Conservation (phyloP, 2,797 vertebrate genomes). For the Enteromius argenteus region DNA sequence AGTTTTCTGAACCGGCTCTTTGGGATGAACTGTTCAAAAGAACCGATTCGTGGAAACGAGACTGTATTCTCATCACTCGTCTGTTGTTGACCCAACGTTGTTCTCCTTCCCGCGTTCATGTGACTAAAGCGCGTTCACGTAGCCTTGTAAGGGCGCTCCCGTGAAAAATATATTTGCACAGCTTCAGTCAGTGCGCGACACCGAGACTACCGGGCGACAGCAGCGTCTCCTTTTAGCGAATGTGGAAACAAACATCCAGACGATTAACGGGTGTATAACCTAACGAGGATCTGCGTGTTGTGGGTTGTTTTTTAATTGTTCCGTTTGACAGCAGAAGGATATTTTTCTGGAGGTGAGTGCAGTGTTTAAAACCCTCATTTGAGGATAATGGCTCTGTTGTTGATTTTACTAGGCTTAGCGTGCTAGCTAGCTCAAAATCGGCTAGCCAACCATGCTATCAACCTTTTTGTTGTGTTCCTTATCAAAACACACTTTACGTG, state of each 20-base stretch:
- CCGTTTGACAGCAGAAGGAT: slow-evolving; percentile 55
- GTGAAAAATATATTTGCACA: slow-evolving; percentile 71
- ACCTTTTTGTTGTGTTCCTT: not conserved
- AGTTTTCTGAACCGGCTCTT: not conserved
- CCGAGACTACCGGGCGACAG: slow-evolving; percentile 59
- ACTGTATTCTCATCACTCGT: not conserved
- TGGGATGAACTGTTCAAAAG: not conserved
- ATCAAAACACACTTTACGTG: not conserved
- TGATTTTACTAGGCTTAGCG: slow-evolving; percentile 39
- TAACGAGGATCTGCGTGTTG: slow-evolving; percentile 45
- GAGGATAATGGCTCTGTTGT: slow-evolving; percentile 26
- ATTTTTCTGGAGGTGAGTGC: slow-evolving; percentile 76
- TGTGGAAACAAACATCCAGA: slow-evolving; percentile 65
- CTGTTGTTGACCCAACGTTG: slow-evolving; percentile 15
- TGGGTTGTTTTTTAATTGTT: slow-evolving; percentile 46
- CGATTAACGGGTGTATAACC: slow-evolving; percentile 65
- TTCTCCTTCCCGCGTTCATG: slow-evolving; percentile 11
- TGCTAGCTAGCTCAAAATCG: slow-evolving; percentile 33
- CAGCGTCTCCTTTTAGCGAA: slow-evolving; percentile 68
- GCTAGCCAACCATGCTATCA: slow-evolving; percentile 31
- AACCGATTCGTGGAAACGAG: slow-evolving; percentile 7
- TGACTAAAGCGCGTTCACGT: slow-evolving; percentile 35
- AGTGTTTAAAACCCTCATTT: not conserved
- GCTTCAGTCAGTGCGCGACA: slow-evolving; percentile 72
- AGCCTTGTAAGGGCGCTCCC: slow-evolving; percentile 50